Base-by-base conservation (phyloP, 2,113 vertebrate genomes). In the Poeciliopsis turrubarensis region DNA sequence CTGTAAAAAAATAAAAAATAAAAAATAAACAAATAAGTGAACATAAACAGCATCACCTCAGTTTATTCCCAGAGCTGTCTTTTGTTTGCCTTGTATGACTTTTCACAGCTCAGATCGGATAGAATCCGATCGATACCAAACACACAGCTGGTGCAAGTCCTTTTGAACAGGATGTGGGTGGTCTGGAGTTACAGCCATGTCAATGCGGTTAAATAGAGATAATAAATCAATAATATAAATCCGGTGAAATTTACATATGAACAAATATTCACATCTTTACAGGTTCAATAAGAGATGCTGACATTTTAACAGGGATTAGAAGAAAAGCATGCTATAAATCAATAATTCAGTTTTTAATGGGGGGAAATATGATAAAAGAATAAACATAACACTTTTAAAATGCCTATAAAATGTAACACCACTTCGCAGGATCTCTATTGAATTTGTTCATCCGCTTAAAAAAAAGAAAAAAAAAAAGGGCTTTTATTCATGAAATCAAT, bases 181-280 rank as follows among this genome's bases (percentile, higher is more conserved):
- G 44, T 30, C 60, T 65, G 7, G 65, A 29, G 26, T 65, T 60
- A 17, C 37, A 9, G 51, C 32, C 51, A 73, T 67, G 54, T 77
- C 25, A 54, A 64, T 7, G 30, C n/a, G 51, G 51, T n/a, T n/a
- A 57, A 10, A 57, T 57, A 57, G 17, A 57, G 51, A 22, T 57
- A 57, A 57, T 57, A 57, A 57, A 54, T n/a, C 22, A n/a, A 54
- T 54, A 7, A 22, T 9, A 54, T 54, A 10, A 25, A 57, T 57
- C 25, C 7, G 10, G 51, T 9, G 51, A 57, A 57, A 47, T 47
- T 54, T 10, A 57, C 51, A 25, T 57, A 9, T 57, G 51, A 57
- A 57, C 51, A 57, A 57, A 25, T 57, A 57, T 54, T 54, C 6
- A 57, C 10, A 19, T 25, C 17, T 2, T 8, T 8, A 2, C 19